phyloP scores from a whole-genome alignment of 2,113 vertebrate genomes.

The Ondatra zibethicus region DNA sequence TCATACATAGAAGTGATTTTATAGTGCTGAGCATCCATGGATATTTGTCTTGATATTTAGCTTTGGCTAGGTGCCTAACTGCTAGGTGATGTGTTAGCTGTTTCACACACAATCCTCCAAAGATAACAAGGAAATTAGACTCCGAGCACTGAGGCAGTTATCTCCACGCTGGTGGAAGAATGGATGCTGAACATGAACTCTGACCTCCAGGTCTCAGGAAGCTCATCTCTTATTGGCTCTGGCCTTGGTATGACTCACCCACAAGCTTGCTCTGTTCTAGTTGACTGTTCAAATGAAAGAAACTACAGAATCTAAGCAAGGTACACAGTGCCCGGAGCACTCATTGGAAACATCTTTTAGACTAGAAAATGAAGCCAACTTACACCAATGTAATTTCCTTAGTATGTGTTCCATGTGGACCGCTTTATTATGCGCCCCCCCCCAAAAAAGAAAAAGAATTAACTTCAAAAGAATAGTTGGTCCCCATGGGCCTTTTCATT shows the following conservation, averaged over 20 bases:
- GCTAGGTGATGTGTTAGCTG: conserved; percentile 20
- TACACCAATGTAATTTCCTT: not conserved
- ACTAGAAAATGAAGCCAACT: not conserved
- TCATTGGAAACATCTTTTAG: not conserved
- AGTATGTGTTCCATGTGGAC: not conserved
- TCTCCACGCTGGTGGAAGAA: not conserved
- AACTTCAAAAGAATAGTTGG: not conserved
- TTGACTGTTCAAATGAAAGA: not conserved
- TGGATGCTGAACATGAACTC: not conserved
- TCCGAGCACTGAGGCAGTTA: not conserved
- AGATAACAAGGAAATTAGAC: not conserved
- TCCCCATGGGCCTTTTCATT: not conserved
- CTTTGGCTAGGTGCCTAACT: conserved; percentile 2
- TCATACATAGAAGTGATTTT: not conserved
- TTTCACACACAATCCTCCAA: conserved; percentile 26
- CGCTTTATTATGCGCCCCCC: not conserved
- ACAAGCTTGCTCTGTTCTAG: fast-evolving
- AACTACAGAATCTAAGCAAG: not conserved
- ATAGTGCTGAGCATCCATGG: not conserved
- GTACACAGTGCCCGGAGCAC: not conserved
- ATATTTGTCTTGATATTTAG: conserved; percentile 46
- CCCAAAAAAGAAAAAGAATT: not conserved
- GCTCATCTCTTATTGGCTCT: not conserved
- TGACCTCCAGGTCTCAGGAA: not conserved
- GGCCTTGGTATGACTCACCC: not conserved